Conservation (phyloP, 2,797 vertebrate species). For the Diplodus sargus region DNA sequence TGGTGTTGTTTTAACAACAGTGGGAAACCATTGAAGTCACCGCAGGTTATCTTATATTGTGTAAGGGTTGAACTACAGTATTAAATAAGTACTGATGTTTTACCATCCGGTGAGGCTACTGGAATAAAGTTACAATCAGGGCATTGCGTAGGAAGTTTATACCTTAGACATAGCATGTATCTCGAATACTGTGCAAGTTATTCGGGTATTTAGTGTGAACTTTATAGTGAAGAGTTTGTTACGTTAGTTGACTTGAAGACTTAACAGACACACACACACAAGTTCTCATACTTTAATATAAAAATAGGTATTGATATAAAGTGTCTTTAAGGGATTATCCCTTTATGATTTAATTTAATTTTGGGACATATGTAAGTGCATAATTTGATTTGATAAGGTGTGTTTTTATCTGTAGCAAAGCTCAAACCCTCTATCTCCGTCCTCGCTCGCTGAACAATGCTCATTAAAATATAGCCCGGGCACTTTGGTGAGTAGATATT, state of each 20-base stretch:
- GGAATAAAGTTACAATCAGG: conserved; percentile 13
- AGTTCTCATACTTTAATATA: conserved; percentile 20
- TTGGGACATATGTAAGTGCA: conserved; percentile 6
- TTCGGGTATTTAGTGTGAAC: conserved; percentile 6
- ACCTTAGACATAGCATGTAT: conserved; percentile 4
- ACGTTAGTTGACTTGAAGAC: background rate
- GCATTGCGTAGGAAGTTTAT: background rate
- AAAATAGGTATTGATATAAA: conserved; percentile 27
- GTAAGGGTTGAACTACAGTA: background rate
- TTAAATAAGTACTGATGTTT: conserved; percentile 28
- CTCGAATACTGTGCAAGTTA: conserved; percentile 3
- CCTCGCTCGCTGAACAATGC: conserved; percentile 15
- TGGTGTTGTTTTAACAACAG: conserved; percentile 46
- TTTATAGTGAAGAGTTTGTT: background rate
- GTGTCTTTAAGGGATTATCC: conserved; percentile 21
- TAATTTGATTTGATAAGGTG: background rate
- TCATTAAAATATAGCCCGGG: conserved; percentile 26
- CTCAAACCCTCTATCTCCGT: background rate
- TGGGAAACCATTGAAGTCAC: conserved; percentile 37
- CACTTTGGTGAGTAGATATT: conserved; percentile 22
- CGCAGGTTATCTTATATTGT: conserved; percentile 20
- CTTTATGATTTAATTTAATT: background rate
- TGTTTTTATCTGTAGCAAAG: conserved; percentile 21
- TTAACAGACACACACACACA: conserved; percentile 6
- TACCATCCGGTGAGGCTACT: background rate